Evolutionary conservation across 2,797 vertebrate species (phyloP), one percentile per base, ranked within the genome.

Genomic region (Pangasius macronema): DNA sequence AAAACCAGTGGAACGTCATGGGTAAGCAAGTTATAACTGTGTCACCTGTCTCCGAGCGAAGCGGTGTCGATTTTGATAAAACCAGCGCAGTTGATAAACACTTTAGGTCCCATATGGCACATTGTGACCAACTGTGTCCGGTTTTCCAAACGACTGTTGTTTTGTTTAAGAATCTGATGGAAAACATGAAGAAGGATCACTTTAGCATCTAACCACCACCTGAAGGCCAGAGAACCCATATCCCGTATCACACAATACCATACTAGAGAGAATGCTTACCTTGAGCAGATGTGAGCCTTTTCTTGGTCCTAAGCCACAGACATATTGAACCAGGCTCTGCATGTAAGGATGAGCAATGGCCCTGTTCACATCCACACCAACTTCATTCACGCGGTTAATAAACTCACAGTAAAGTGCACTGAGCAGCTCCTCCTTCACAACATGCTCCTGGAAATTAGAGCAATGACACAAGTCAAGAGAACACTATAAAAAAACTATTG

Each of bases 91-190:
- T 99, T 99, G 92, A 99, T 99, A 87, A 99, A 99, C 91, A 99
- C 99, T 91, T 99, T 99, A 84, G 99, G 99, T 87, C 99, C 99
- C 99, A 99, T 99, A 94, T 99, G 98, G 92, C 98, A 99, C 98
- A 99, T 99, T 0, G 99, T 99, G 90, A 99, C 99, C 72, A 99
- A 95, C 93, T 99, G 99, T 8, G 99, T 99, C 90, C 99, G 95
- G 95, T 99, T 99, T 93, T 99, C 98, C 82, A 99, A 94, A 39
- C 99, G 97, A 0, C 98, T 99, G 93, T 99, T 99, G 94, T 99
- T 99, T 92, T 99, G 99, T 92, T 99, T 99, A 91, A 99, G 94
- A 92, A 99, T 99, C 98, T 99, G 88, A 55, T 16, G 13, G 1
- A 30, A 83, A 79, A 81, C 53, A 65, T 11, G 49, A 24, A 14